Evolutionary conservation across 2,888 invertebrate species (phyloP).

Genomic region (Mayetiola destructor): DNA sequence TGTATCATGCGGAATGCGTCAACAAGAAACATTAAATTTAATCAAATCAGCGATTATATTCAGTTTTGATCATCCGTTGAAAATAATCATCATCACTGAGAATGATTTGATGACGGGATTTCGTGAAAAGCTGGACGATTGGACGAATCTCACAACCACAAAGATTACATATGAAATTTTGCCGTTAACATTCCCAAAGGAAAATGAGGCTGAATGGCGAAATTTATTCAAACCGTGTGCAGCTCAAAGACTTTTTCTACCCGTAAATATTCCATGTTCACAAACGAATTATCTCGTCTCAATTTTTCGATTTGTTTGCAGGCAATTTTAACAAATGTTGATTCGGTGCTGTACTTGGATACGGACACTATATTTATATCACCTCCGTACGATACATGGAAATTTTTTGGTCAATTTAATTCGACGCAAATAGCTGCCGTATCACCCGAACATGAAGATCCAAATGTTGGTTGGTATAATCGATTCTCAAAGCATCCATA

Average conservation of each 20-base stretch:
- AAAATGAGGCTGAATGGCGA: conserved; percentile 65
- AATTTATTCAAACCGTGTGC: conserved; percentile 88
- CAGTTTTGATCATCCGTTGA: conserved; percentile 42
- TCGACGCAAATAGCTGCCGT: conserved; percentile 73
- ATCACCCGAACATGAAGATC: conserved; percentile 80
- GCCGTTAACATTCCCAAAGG: conserved; percentile 62
- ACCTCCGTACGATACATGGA: conserved; percentile 70
- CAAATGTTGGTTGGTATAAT: conserved; percentile 91
- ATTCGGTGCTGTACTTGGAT: conserved; percentile 81
- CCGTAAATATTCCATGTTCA: conserved; percentile 45
- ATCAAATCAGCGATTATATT: conserved; percentile 79
- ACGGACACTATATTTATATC: conserved; percentile 82
- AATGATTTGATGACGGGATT: conserved; percentile 51
- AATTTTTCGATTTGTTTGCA: conserved; percentile 35
- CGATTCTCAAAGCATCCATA: conserved; percentile 90
- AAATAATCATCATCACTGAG: conserved; percentile 71
- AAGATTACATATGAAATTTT: conserved; percentile 60
- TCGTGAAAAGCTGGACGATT: conserved; percentile 53
- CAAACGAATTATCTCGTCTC: background rate
- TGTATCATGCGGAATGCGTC: conserved; percentile 75
- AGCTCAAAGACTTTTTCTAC: conserved; percentile 81
- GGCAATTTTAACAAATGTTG: conserved; percentile 62
- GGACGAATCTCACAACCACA: conserved; percentile 49
- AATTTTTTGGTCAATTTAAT: conserved; percentile 68
- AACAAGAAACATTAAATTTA: conserved; percentile 72